phyloP scores from a whole-genome alignment of 2,888 invertebrate species.

The Therioaphis trifolii region DNA sequence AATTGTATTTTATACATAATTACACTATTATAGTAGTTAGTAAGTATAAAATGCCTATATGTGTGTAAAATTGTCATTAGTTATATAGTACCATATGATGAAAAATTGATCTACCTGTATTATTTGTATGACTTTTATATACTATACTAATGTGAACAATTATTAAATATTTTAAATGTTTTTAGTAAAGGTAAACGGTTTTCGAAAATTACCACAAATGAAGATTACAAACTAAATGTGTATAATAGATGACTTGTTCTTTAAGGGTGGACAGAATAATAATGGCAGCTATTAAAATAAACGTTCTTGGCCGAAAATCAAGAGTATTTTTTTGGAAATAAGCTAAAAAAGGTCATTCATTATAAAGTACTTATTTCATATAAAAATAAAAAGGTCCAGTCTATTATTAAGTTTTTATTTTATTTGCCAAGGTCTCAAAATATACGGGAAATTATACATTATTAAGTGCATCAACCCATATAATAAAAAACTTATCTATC shows the following conservation, averaged over 20 bases:
- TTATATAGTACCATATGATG: no score
- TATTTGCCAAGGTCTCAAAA: not conserved
- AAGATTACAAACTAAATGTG: no score
- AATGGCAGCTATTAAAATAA: slow-evolving; percentile 39
- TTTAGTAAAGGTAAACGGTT: slow-evolving; percentile 23
- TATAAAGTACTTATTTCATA: slow-evolving; percentile 41
- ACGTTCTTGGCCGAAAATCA: slow-evolving; percentile 1
- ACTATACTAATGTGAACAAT: no score
- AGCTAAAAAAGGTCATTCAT: slow-evolving; percentile 7
- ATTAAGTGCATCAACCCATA: not conserved
- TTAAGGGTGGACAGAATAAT: not conserved
- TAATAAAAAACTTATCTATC: slow-evolving; percentile 4
- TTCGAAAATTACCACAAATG: slow-evolving; percentile 40
- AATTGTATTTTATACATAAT: no score
- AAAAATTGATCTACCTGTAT: no score
- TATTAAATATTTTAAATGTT: not conserved
- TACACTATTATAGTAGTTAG: no score
- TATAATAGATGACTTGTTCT: not conserved
- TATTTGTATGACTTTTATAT: no score
- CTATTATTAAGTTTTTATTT: slow-evolving; percentile 36
- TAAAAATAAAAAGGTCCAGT: slow-evolving; percentile 14
- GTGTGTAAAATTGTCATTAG: no score
- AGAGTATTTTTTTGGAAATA: slow-evolving; percentile 1
- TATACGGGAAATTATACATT: no score
- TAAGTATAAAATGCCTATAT: no score